Percentiles rank a stretch among this genome's conserved stretches.
Conservation (phyloP, 2,797 vertebrate species). For the Natrix natrix region DNA sequence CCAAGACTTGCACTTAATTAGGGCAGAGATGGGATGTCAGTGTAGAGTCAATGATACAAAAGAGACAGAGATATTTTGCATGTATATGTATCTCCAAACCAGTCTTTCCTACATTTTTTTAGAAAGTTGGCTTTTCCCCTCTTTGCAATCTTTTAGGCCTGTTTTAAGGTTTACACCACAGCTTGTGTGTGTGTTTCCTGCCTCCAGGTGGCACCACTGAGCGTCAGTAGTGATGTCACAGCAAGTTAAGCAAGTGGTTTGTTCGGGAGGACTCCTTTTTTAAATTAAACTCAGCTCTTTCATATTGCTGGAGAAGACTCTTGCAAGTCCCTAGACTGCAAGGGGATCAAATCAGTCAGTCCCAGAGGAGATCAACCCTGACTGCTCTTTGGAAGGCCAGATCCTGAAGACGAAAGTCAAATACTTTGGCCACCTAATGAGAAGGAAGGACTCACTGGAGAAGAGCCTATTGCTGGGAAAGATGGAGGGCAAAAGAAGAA, state of each 20-base stretch:
- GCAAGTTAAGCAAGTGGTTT: background rate
- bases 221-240: background rate
- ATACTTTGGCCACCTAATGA: too few relatives aligned
- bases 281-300: background rate
- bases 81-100: background rate
- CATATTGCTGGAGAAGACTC: background rate
- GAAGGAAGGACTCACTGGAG: too few relatives aligned
- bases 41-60: background rate
- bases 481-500: too few relatives aligned
- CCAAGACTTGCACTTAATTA: background rate
- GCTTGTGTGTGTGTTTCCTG: background rate
- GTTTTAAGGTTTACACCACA: background rate
- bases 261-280: background rate
- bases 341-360: too few relatives aligned
- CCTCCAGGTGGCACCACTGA: background rate
- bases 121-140: background rate
- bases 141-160: background rate
- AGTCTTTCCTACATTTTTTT: background rate
- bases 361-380: too few relatives aligned
- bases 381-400: too few relatives aligned
- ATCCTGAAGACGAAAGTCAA: too few relatives aligned
- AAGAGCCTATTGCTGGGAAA: too few relatives aligned
- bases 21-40: background rate
- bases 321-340: too few relatives aligned
- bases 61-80: background rate